phyloP scores from a whole-genome alignment of 2,888 invertebrate genomes.

The Spilosoma lubricipeda region DNA sequence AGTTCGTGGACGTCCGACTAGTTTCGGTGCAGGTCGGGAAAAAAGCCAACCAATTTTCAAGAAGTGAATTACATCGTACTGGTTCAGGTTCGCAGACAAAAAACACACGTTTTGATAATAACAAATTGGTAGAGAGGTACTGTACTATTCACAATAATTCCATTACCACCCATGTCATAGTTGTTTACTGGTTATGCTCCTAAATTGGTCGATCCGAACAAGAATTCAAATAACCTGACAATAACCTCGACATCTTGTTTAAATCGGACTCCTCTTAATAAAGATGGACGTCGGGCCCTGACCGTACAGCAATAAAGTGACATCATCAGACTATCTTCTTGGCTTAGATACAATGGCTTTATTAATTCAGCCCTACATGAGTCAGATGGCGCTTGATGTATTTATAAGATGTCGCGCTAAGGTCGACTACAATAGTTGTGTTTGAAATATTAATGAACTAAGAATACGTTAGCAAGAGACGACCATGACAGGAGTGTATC shows the following conservation, averaged over 20 bases:
- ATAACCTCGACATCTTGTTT: constrained; percentile 7
- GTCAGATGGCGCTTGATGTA: constrained; percentile 8
- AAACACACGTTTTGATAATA: neutral
- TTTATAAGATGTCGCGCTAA: neutral
- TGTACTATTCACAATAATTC: neutral
- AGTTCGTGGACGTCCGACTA: too few species aligned
- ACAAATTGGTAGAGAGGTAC: neutral
- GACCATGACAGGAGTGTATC: too few species aligned
- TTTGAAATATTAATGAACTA: neutral
- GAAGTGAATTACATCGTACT: too few species aligned
- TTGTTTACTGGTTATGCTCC: neutral
- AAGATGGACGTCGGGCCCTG: constrained; percentile 13
- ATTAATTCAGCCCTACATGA: constrained; percentile 21
- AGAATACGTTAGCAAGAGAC: neutral
- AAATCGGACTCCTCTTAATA: neutral
- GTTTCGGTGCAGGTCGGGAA: too few species aligned
- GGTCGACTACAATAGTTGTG: neutral
- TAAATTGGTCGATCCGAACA: neutral
- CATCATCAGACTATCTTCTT: constrained; percentile 17
- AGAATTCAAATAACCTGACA: neutral
- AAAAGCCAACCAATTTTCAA: too few species aligned
- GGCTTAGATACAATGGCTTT: constrained; percentile 17
- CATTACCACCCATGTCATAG: neutral
- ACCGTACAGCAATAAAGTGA: constrained; percentile 12
- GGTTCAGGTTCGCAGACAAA: too few species aligned